Base-by-base conservation (phyloP, 2,888 invertebrate species). In the Entomobrya multifasciata region DNA sequence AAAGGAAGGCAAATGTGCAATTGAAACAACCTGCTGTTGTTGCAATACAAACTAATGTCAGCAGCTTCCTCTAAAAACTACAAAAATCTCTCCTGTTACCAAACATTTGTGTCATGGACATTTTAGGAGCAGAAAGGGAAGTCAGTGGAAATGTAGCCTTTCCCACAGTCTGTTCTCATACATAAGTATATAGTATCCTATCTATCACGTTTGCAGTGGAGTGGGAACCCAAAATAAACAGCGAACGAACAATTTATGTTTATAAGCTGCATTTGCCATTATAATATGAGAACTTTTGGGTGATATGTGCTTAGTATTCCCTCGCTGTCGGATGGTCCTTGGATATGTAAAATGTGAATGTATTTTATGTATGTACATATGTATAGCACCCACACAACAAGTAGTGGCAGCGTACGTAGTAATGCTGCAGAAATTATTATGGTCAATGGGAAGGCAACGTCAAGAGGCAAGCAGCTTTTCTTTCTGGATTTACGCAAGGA, bases 51-150 rank as follows among this genome's bases (percentile, higher is more conserved):
- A 36, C 49, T 70, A 25, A 36, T 82, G 82, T 74, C 82, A 82
- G 74, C 81, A 82, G 36, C 62, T 82, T 60, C 74, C 72, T 82
- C 62, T 72, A 47, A 65, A 74, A 82, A 55, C 13, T 65, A 47
- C 25, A 72, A 70, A 60, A 81, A 70, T 20, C 22, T 62, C 70
- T 47, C 52, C 49, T 72, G 44, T 55, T 70, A 55, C 60, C 72
- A 72, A 81, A 62, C 82, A 82, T 82, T 82, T 82, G 82, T 82
- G 82, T 82, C 82, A 82, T 82, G 82, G 82, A 82, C 82, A 74
- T 36, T 36, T 10, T 22, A 60, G 77, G 13, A 60, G 41, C 67
- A 67, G 67, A 67, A 36, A 44, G 44, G 67, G 67, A 67, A 67
- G 41, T 44, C 60, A 41, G 41, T 27, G 27, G 72, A 15, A 76